Evolutionary conservation across 2,113 vertebrate genomes (phyloP).

Genomic region (Mustela nigripes): DNA sequence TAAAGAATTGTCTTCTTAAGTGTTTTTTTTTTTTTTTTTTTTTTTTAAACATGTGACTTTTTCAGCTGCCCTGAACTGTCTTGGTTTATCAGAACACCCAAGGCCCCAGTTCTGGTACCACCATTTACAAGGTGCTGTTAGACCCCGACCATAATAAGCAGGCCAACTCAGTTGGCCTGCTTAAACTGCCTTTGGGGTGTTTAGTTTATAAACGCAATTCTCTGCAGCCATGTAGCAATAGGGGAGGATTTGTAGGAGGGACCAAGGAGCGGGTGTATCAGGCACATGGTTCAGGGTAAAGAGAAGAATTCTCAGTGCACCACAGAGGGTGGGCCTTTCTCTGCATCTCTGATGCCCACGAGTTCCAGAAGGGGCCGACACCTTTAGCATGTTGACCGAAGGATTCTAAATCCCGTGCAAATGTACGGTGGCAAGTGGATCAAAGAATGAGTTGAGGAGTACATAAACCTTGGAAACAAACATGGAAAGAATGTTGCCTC

Average conservation of each 20-base stretch:
- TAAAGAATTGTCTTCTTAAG: not conserved
- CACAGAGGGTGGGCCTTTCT: not conserved
- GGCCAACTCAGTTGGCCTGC: not conserved
- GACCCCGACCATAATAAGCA: not conserved
- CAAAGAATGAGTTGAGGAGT: not conserved
- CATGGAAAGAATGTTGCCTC: not conserved
- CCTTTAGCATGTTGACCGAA: not conserved
- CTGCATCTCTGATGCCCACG: not conserved
- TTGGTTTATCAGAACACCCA: not conserved
- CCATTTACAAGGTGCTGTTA: not conserved
- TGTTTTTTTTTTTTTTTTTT: not conserved
- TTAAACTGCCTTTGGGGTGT: too few species aligned
- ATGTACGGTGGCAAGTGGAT: too few species aligned
- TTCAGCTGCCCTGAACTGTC: not conserved
- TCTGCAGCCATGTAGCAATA: rapidly evolving
- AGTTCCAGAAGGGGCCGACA: not conserved
- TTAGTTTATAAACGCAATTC: not conserved
- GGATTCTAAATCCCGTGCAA: not conserved
- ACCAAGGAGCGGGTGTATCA: not conserved
- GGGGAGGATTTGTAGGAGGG: not conserved
- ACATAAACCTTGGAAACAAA: conserved; percentile 3
- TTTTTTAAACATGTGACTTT: not conserved
- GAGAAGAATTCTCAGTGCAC: not conserved
- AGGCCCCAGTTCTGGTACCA: not conserved
- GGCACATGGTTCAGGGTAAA: not conserved